phyloP scores from a whole-genome alignment of 2,888 invertebrate species.

The Aquatica leii region DNA sequence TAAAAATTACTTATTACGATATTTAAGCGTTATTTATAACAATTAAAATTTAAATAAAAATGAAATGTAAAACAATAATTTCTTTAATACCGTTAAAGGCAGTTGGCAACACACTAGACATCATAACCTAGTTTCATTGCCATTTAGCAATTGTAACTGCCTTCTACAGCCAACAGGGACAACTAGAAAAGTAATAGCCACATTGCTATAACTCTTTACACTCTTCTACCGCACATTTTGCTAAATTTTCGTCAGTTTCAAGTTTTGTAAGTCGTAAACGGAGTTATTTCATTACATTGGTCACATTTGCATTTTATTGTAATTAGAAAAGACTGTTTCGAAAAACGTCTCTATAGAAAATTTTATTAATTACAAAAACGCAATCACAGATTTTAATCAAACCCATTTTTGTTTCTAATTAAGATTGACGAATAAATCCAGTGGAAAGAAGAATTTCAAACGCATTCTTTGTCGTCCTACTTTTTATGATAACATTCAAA shows the following conservation, averaged over 20 bases:
- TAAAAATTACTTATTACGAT: background rate
- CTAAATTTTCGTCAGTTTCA: slow-evolving; percentile 36
- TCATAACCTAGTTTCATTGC: slow-evolving; percentile 45
- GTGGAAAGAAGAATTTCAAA: too few relatives aligned
- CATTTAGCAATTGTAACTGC: slow-evolving; percentile 34
- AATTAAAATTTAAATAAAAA: slow-evolving; percentile 28
- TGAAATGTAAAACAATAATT: slow-evolving; percentile 23
- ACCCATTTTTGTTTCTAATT: too few relatives aligned
- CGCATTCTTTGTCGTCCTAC: too few relatives aligned
- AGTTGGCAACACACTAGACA: slow-evolving; percentile 47
- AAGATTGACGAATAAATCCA: too few relatives aligned
- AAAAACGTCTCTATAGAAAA: slow-evolving; percentile 14
- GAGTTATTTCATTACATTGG: slow-evolving; percentile 32
- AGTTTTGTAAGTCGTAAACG: slow-evolving; percentile 28
- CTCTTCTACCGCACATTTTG: slow-evolving; percentile 32
- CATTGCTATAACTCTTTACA: slow-evolving; percentile 37
- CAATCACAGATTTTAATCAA: background rate
- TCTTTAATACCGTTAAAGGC: slow-evolving; percentile 40
- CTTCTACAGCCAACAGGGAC: slow-evolving; percentile 26
- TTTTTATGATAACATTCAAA: too few relatives aligned
- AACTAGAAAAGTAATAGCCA: slow-evolving; percentile 35
- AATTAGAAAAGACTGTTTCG: slow-evolving; percentile 21
- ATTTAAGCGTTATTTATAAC: too few relatives aligned
- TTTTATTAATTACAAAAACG: slow-evolving; percentile 18
- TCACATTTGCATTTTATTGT: slow-evolving; percentile 37